These are phyloP conservation scores for Odontothrips loti DNA, from an alignment of 2,888 invertebrate genomes.

Conservation along the genomic window DNA sequence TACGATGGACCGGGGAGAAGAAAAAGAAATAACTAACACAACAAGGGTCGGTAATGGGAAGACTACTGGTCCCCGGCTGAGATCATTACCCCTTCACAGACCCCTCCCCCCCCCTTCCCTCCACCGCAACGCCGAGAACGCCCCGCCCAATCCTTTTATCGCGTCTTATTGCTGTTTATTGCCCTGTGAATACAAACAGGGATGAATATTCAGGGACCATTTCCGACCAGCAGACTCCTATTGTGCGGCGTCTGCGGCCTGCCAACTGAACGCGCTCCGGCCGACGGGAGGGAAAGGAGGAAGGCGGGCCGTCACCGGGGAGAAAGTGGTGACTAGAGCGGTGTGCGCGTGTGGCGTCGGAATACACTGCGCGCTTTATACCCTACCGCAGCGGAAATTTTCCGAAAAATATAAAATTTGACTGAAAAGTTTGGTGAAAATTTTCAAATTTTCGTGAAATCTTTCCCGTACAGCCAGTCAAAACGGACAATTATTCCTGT, in stretches of 20 bases:
- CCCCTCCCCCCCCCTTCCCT: background rate
- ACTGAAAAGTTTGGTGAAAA: too few relatives aligned
- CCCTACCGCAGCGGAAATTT: too few relatives aligned
- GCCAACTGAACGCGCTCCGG: background rate
- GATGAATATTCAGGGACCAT: constrained; percentile 22
- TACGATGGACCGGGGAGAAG: background rate
- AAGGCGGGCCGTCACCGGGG: too few relatives aligned
- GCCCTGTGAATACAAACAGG: constrained; percentile 24
- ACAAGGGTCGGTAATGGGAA: background rate
- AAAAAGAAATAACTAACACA: background rate
- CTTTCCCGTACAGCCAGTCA: too few relatives aligned
- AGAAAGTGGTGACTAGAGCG: too few relatives aligned
- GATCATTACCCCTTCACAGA: background rate
- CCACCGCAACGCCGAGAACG: background rate
- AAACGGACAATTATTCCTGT: too few relatives aligned
- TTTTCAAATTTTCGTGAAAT: too few relatives aligned
- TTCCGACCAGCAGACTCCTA: background rate
- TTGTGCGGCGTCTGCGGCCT: constrained; percentile 2
- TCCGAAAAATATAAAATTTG: too few relatives aligned
- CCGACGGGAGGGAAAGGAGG: too few relatives aligned
- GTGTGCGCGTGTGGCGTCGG: too few relatives aligned
- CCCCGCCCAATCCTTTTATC: constrained; percentile 11
- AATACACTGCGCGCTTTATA: too few relatives aligned
- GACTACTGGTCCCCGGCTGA: background rate
- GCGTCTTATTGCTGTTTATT: constrained; percentile 23